Base-by-base conservation (phyloP, 2,888 invertebrate genomes). In the Drosophila eohydei region DNA sequence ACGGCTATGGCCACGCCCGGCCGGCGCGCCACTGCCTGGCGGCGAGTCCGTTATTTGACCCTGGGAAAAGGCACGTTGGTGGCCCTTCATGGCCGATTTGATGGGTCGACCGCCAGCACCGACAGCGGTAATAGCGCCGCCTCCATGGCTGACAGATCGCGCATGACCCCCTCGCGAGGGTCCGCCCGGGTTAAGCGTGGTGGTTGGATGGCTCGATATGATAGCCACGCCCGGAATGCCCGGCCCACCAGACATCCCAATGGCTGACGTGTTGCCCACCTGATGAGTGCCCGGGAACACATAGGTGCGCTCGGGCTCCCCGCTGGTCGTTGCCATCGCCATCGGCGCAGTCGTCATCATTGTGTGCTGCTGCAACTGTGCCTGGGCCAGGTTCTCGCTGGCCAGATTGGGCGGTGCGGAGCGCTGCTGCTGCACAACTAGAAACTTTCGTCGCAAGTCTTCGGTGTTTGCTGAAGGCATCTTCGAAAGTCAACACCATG, bases 11-110 rank as follows among this genome's bases (percentile, higher is more conserved):
- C 96, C 96, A 46, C 91, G 93, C 0, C 88, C 88, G 74, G 92
- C 94, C 2, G 88, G 74, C 11, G 81, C 83, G 0, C 72, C 80
- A 56, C 85, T 81, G 1, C 90, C 86, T 9, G 90, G 89, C 1
- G 92, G 91, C 8, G 91, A 94, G 81, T 96, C 96, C 65, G 95
- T 95, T 74, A 97, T 97, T 93, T 97, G 97, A 0, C 97, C 97
- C 89, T 97, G 97, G 7, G 97, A 97, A 87, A 97, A 95, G 57
- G 97, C 97, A 68, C 97, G 94, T 91, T 97, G 97, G 91, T 97
- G 97, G 2, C 97, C 95, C 67, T 95, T 95, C 91, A 95, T 92
- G 36, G 95, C 94, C 2, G 95, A 95, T 91, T 96, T 97, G 88
- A 97, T 94, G 5, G 96, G 96, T 40, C 96, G 94, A 6, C 95